These are phyloP conservation scores for Germaria angustata DNA, from an alignment of 2,888 invertebrate genomes.

Conservation along the genomic window DNA sequence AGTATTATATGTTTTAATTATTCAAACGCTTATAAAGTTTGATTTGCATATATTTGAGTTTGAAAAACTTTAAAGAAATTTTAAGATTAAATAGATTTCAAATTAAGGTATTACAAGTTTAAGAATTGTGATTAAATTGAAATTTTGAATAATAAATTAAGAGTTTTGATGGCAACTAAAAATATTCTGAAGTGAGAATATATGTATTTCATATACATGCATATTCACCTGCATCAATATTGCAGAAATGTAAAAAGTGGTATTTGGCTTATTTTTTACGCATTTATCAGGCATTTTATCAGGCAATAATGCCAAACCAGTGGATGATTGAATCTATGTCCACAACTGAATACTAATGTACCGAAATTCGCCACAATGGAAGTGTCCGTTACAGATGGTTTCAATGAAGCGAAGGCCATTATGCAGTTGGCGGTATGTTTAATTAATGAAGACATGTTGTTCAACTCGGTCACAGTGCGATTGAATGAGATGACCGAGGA, in stretches of 20 bases:
- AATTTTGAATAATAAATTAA: background rate
- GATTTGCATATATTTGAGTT: background rate
- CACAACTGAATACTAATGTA: constrained; percentile 96
- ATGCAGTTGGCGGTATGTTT: constrained; percentile 94
- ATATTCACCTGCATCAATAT: too few relatives aligned
- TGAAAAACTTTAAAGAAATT: background rate
- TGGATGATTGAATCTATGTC: constrained; percentile 92
- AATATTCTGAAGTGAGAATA: background rate
- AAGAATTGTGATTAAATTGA: too few relatives aligned
- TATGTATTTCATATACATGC: too few relatives aligned
- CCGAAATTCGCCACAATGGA: constrained; percentile 96
- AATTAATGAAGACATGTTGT: constrained; percentile 96
- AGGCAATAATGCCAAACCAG: constrained; percentile 95
- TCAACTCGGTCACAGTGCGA: constrained; percentile 95
- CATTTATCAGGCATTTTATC: constrained; percentile 91
- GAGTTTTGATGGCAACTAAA: background rate
- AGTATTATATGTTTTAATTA: too few relatives aligned
- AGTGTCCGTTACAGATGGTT: constrained; percentile 95
- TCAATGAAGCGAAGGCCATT: constrained; percentile 95
- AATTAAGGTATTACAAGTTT: too few relatives aligned
- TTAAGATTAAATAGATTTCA: background rate
- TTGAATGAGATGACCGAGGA: constrained; percentile 96
- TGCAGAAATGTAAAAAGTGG: too few relatives aligned
- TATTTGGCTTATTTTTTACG: too few relatives aligned
- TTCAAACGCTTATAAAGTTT: background rate